Base-by-base conservation (phyloP, 1,140 invertebrate genomes). In the Drosophila santomea region DNA sequence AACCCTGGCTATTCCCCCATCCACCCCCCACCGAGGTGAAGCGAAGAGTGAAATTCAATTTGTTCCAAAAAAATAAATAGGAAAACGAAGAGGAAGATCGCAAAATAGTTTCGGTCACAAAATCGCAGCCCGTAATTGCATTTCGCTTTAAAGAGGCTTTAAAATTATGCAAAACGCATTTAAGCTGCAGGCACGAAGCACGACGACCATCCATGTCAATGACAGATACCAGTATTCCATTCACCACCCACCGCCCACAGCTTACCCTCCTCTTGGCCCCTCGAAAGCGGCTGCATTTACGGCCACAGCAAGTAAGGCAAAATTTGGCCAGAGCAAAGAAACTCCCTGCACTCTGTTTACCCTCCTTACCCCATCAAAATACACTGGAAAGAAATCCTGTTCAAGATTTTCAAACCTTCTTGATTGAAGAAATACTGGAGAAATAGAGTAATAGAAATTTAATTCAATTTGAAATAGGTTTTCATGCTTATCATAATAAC, bases 91-190 rank as follows among this genome's bases (percentile, higher is more conserved):
- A 11, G 48, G 25, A 45, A 61, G 36, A 35, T 0, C 1, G 28
- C 35, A 11, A 83, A 79, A 83, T 78, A 62, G 69, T 78, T 62
- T 58, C 41, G 23, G 64, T 66, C 72, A 79, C 64, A 72, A 59
- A 68, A 68, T 60, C 15, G 39, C 60, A 41, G 20, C 28, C 28
- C 32, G 45, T 79, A 82, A 82, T 79, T 86, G 83, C 67, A 52
- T 76, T 82, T 88, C 63, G 68, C 80, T 71, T 64, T 55, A 64
- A 44, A 43, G 55, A 32, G 74, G 62, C 80, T 78, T 80, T 59
- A 66, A 84, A 83, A 67, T 62, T 86, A 72, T 79, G 84, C 84
- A 78, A 86, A 89, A 69, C 75, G 75, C 83, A 89, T 88, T 83
- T 69, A 68, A 73, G 79, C 74, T 88, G 79, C 75, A 79, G 74